Evolutionary conservation across 2,888 invertebrate genomes (phyloP), one percentile per base, ranked within the genome.

Genomic region (Perizoma affinitatum): DNA sequence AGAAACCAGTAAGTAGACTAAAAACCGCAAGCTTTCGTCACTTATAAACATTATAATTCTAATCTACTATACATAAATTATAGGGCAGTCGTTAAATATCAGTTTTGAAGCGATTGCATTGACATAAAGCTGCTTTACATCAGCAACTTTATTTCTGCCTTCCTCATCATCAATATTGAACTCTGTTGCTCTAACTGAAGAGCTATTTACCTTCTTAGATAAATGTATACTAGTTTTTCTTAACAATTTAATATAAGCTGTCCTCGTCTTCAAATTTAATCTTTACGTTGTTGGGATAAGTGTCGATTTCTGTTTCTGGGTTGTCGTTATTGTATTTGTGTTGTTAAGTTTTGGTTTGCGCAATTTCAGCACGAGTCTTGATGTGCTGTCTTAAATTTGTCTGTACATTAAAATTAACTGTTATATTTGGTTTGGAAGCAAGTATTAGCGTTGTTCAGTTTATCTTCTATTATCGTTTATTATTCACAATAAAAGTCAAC

Each of bases 41-140:
- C 74, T 69, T 69, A 80, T 74, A 75, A 80, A 83, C 78, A 79
- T 80, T 81, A 83, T 85, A 80, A 83, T 83, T 87, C 84, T 86
- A 86, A 88, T 87, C 83, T 86, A 74, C 78, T 79, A 82, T 80
- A 83, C 83, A 85, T 88, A 86, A 87, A 88, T 88, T 84, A 87
- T 79, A 72, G 76, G 72, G 72, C 75, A 80, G 83, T 83, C 85
- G 86, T 88, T 88, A 89, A 90, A 88, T 89, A 88, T 88, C 86
- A 88, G 85, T 84, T 83, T 76, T 76, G 79, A 83, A 80, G 83
- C 82, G 79, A 84, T 87, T 85, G 84, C 86, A 84, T 77, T 86
- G 84, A 85, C 86, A 87, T 78, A 84, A 83, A 85, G 83, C 81
- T 83, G 82, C 75, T 82, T 78, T 78, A 67, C 76, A 76, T 78